Evolutionary conservation across 2,113 vertebrate species (phyloP), one percentile per base, ranked within the genome.

Genomic region (Hylia prasina): DNA sequence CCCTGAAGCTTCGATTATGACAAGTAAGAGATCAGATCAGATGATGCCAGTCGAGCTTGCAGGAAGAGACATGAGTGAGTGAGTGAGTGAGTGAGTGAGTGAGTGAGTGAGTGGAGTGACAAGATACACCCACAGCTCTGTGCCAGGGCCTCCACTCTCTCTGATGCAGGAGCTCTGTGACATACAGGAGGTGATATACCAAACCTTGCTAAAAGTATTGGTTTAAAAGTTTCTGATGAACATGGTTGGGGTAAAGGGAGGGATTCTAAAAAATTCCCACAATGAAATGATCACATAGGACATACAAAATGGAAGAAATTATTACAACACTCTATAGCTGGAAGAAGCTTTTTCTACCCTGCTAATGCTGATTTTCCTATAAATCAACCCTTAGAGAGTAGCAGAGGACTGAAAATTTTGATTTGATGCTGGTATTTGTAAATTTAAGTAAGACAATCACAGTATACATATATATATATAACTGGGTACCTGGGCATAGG

Each of bases 101-200:
- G 56, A 40, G 28, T 82, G 48, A 22, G 44, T 22, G 37, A 63
- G 23, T 75, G 56, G 5, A 60, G 66, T 60, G 56, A 53, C 11
- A 48, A 17, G 21, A 13, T 28, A 25, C 0, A 1, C 12, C 9
- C 37, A 11, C 13, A 61, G 45, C 7, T 83, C 58, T 53, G 16
- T 23, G 4, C 31, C 2, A 3, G 15, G 7, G 5, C 10, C 7
- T 11, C 27, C 1, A 1, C 24, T 35, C 6, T 48, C 13, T 69
- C 40, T 77, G 20, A 33, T 1, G 0, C 0, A 2, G 37, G 24
- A 72, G 17, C 2, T 23, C 27, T 25, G 48, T 47, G 39, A 28
- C 17, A 23, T 12, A 9, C 4, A 24, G 42, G 10, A 70, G 18
- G 6, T 64, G 68, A 35, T 11, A 15, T 6, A 40, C 16, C 14